Evolutionary conservation across 2,888 invertebrate genomes (phyloP).

Genomic region (Leptogaster cylindrica): DNA sequence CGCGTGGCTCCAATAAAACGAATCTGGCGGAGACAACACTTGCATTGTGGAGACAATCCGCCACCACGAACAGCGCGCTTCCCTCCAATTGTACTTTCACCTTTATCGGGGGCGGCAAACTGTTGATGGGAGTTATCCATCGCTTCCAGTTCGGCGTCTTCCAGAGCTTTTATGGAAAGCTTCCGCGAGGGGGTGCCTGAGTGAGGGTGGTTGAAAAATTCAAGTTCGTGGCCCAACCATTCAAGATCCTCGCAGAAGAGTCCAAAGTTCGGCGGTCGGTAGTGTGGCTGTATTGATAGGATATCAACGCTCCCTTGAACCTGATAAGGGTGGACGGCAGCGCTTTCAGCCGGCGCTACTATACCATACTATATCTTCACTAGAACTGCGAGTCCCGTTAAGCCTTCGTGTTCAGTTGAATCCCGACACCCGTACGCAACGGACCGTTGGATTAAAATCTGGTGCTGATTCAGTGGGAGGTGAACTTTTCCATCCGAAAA

Average conservation of each 20-base stretch:
- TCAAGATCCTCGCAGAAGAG: background rate
- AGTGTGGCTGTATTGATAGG: background rate
- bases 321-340: slow-evolving; percentile 11
- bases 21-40: background rate
- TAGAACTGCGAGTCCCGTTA: slow-evolving; percentile 12
- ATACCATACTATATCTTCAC: background rate
- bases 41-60: background rate
- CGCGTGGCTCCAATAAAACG: background rate
- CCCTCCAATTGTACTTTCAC: slow-evolving; percentile 11
- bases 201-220: slow-evolving; percentile 4
- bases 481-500: background rate
- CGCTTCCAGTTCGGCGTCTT: background rate
- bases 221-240: slow-evolving; percentile 15
- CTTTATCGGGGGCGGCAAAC: slow-evolving; percentile 8
- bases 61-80: background rate
- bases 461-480: background rate
- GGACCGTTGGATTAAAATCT: background rate
- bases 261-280: background rate
- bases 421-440: slow-evolving; percentile 26
- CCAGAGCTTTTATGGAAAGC: slow-evolving; percentile 19
- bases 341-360: slow-evolving; percentile 1
- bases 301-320: slow-evolving; percentile 1
- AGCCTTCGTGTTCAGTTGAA: slow-evolving; percentile 4
- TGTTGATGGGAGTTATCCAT: slow-evolving; percentile 17
- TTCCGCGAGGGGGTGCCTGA: background rate